These are phyloP conservation scores for Apis florea DNA, from an alignment of 1,140 invertebrate genomes.

Conservation along the genomic window DNA sequence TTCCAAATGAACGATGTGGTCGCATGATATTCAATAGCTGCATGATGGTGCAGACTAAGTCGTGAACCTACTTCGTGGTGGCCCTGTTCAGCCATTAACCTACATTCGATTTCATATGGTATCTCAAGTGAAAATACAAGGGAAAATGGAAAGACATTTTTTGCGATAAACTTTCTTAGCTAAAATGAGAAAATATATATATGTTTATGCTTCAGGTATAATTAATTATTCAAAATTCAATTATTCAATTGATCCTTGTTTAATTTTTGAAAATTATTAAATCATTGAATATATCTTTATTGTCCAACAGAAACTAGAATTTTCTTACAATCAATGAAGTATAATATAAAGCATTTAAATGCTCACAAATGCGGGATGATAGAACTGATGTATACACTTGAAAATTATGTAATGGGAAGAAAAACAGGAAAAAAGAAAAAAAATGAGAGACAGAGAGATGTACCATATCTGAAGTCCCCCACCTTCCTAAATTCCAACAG, in stretches of 20 bases:
- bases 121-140: conserved; percentile 33
- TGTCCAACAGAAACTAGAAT: neutral
- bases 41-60: conserved; percentile 34
- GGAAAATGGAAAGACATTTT: neutral
- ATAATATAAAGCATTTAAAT: neutral
- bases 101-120: conserved; percentile 57
- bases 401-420: conserved; percentile 20
- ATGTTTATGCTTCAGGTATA: too few relatives aligned
- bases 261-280: neutral
- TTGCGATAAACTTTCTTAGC: neutral
- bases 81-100: conserved; percentile 63
- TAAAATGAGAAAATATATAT: neutral
- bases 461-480: conserved; percentile 51
- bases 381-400: conserved; percentile 2
- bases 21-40: neutral
- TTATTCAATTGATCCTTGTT: too few relatives aligned
- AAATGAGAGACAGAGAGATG: conserved; percentile 10
- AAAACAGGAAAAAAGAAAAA: neutral
- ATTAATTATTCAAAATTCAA: too few relatives aligned
- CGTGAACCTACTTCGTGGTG: conserved; percentile 60
- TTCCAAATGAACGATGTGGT: conserved; percentile 4
- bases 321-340: neutral
- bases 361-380: neutral
- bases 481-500: conserved; percentile 70
- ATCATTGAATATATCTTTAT: neutral